Percentiles rank a stretch among this genome's conserved stretches.
Evolutionary conservation across 2,797 vertebrate species (phyloP).

Genomic region (Cryptoprocta ferox): DNA sequence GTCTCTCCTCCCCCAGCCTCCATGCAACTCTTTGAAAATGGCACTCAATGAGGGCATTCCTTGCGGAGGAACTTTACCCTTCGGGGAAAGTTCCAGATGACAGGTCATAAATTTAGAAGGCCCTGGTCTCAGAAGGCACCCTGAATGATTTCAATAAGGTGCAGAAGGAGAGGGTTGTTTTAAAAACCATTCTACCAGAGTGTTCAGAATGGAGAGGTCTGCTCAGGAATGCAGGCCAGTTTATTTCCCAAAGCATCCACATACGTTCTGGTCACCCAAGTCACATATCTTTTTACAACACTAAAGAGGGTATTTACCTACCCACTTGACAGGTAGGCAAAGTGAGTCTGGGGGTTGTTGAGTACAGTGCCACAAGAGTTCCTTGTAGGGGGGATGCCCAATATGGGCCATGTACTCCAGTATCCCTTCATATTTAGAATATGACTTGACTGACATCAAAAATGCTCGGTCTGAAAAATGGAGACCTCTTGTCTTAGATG

Average conservation of each 20-base stretch:
- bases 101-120: constrained; percentile 69
- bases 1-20: background rate
- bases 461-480: background rate
- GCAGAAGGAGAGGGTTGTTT: background rate
- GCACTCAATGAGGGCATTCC: background rate
- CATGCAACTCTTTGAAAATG: constrained; percentile 61
- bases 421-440: background rate
- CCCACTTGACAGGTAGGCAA: background rate
- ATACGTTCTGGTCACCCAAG: background rate
- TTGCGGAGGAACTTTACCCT: constrained; percentile 52
- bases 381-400: background rate
- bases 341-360: background rate
- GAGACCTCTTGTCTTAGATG: background rate
- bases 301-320: background rate
- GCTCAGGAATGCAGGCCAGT: background rate
- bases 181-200: background rate
- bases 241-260: background rate
- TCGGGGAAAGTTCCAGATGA: constrained; percentile 66
- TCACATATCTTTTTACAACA: background rate
- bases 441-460: background rate
- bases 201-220: background rate
- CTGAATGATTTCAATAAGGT: constrained; percentile 40
- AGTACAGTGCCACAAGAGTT: background rate
- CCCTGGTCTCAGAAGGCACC: constrained; percentile 29
- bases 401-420: background rate